A percentile compares a stretch with the other conserved stretches of the same genome.
phyloP scores from a whole-genome alignment of 2,113 vertebrate genomes.

The Neodontobutis hainanensis region DNA sequence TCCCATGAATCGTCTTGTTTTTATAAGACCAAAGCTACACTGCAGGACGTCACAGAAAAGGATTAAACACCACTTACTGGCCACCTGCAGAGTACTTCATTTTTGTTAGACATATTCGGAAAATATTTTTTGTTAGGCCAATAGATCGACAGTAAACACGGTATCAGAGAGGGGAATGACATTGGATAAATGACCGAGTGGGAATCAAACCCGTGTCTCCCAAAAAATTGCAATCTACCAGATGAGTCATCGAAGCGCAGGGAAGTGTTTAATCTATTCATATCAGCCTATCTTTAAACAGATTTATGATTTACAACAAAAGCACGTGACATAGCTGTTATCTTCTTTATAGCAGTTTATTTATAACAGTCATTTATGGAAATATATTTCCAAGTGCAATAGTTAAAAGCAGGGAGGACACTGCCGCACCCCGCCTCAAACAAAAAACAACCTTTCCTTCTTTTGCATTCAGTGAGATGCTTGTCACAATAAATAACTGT shows the following conservation, averaged over 20 bases:
- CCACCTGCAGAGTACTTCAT: constrained; percentile 35
- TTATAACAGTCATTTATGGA: constrained; percentile 78
- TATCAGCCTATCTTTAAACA: neutral
- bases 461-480: constrained; percentile 65
- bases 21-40: constrained; percentile 20
- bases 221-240: no score
- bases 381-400: constrained; percentile 77
- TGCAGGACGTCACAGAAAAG: constrained; percentile 53
- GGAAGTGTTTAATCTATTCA: neutral
- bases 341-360: constrained; percentile 61
- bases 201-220: no score
- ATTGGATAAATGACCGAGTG: no score
- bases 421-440: constrained; percentile 16
- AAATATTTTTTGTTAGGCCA: neutral
- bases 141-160: no score
- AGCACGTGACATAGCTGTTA: neutral
- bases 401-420: constrained; percentile 44
- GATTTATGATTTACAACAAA: constrained; percentile 4
- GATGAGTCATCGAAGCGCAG: neutral
- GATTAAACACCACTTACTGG: constrained; percentile 40
- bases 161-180: no score
- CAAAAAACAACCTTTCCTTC: constrained; percentile 39
- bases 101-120: constrained; percentile 6
- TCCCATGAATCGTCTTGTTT: constrained; percentile 15
- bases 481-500: constrained; percentile 74